Evolutionary conservation across 1,140 invertebrate species (phyloP).

Genomic region (Heliconius himera): DNA sequence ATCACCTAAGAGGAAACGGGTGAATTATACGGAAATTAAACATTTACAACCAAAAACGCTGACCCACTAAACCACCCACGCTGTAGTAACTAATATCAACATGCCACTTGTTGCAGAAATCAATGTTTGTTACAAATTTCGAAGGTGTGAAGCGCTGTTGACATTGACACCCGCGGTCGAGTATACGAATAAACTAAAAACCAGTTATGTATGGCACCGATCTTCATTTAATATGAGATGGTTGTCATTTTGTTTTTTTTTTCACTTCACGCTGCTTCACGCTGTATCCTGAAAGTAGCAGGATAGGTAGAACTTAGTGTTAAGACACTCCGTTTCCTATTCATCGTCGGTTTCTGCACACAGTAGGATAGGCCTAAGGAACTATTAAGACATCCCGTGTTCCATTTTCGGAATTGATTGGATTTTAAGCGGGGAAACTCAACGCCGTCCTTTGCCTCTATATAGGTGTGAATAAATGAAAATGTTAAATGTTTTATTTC

Average conservation of each 20-base stretch:
- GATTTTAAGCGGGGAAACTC: no score
- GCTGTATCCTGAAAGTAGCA: not conserved
- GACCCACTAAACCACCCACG: not conserved
- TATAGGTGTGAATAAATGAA: no score
- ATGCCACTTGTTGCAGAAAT: conserved; percentile 1
- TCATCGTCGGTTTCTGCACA: no score
- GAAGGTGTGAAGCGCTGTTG: not conserved
- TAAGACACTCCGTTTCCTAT: no score
- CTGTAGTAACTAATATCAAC: not conserved
- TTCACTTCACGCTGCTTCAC: not conserved
- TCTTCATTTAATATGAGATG: not conserved
- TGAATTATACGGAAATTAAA: no score
- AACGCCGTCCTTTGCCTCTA: no score
- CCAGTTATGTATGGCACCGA: not conserved
- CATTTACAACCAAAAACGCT: not conserved
- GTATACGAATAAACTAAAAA: not conserved
- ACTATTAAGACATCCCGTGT: no score
- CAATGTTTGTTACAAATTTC: not conserved
- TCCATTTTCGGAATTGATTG: no score
- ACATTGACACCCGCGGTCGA: not conserved
- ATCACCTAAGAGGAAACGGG: no score
- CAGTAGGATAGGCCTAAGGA: no score
- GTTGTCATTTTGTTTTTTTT: not conserved
- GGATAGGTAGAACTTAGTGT: no score
- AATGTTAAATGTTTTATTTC: no score